Evolutionary conservation across 2,888 invertebrate genomes (phyloP), one percentile per base, ranked within the genome.

Genomic region (Colletes collaris): DNA sequence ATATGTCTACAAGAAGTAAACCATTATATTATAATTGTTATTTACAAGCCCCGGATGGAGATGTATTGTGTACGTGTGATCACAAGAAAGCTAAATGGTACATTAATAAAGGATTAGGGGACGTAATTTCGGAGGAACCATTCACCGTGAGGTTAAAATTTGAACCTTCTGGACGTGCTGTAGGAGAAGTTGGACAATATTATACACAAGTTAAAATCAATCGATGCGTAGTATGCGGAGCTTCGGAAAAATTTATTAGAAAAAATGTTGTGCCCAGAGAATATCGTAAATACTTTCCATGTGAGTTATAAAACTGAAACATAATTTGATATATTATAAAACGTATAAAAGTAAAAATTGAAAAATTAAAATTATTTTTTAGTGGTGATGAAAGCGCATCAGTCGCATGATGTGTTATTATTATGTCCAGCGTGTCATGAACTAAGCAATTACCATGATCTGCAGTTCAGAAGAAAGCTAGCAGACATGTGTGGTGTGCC

Each of bases 201-300:
- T 97, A 97, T 90, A 95, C 95, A 79, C 94, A 95, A 66, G 94
- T 95, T 3, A 97, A 97, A 89, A 94, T 95, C 80, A 97, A 97
- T 92, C 94, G 94, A 58, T 97, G 97, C 90, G 97, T 97, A 0
- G 97, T 97, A 0, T 97, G 97, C 90, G 97, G 97, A 0, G 90
- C 93, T 7, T 92, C 92, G 0, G 95, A 96, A 83, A 95, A 95
- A 0, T 96, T 96, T 88, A 95, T 96, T 70, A 93, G 96, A 27
- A 97, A 97, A 92, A 96, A 96, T 86, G 95, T 97, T n/a, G 96
- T 97, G 49, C 97, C 97, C 0, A 94, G 96, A 73, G 97, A 97
- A 92, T 97, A 97, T 89, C 94, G 97, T 81, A 97, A 95, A 93
- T 95, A 95, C 84, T 96, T 97, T 85, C 96, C 96, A 64, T 94